These are phyloP conservation scores for Gonatopus flavifemur DNA, from an alignment of 1,140 invertebrate genomes.

Conservation along the genomic window DNA sequence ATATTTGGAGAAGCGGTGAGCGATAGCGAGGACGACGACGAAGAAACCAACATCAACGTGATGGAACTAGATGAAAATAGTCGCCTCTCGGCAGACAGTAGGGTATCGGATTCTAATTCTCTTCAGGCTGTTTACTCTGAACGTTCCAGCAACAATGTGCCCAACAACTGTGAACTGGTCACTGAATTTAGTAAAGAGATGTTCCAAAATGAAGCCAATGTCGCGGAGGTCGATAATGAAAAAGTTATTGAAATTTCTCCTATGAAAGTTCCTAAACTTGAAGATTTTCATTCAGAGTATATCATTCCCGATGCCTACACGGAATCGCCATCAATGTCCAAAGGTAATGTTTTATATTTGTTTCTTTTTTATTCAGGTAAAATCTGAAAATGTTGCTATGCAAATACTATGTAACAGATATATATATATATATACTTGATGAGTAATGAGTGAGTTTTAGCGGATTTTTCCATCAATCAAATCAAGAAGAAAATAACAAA, in stretches of 20 bases:
- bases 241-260: slow-evolving; percentile 16
- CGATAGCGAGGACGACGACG: slow-evolving; percentile 75
- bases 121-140: slow-evolving; percentile 61
- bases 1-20: slow-evolving; percentile 88
- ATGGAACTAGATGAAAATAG: slow-evolving; percentile 80
- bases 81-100: slow-evolving; percentile 73
- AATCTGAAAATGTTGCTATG: background rate
- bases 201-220: slow-evolving; percentile 54
- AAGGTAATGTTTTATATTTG: slow-evolving; percentile 21
- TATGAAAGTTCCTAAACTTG: slow-evolving; percentile 44
- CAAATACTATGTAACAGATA: background rate
- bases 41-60: slow-evolving; percentile 71
- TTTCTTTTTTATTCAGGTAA: background rate
- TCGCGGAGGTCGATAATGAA: slow-evolving; percentile 25
- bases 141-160: slow-evolving; percentile 41
- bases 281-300: slow-evolving; percentile 48
- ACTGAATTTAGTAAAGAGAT: slow-evolving; percentile 63
- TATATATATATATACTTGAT: background rate
- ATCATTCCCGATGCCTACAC: slow-evolving; percentile 46
- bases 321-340: slow-evolving; percentile 34
- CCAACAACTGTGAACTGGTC: slow-evolving; percentile 47
- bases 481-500: too few species aligned
- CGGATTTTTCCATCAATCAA: too few species aligned
- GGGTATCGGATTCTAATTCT: slow-evolving; percentile 74
- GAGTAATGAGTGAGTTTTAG: background rate